phyloP scores from a whole-genome alignment of 1,140 invertebrate species.

The Papilio polytes region DNA sequence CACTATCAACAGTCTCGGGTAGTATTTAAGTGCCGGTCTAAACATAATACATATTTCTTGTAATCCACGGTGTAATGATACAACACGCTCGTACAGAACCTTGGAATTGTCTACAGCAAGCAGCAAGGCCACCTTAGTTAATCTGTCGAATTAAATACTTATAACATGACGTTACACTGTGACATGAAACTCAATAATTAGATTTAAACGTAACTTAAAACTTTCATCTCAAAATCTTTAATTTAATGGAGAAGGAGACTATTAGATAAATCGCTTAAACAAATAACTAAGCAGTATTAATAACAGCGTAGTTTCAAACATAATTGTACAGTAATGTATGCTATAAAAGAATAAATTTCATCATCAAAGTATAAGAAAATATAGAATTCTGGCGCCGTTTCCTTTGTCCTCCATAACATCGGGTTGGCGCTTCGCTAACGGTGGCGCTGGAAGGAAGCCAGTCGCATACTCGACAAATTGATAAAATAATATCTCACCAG shows the following conservation, averaged over 20 bases:
- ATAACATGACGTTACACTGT: conserved; percentile 4
- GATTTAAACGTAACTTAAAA: background rate
- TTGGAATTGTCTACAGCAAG: conserved; percentile 21
- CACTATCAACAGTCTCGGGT: conserved; percentile 1
- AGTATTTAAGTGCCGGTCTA: conserved; percentile 9
- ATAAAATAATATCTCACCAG: conserved; percentile 36
- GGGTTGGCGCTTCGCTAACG: conserved; percentile 6
- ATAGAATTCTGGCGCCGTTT: conserved; percentile 12
- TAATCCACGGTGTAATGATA: background rate
- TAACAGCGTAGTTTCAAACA: too few species aligned
- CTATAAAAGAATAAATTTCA: background rate
- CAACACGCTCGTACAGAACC: background rate
- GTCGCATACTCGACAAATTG: conserved; percentile 35
- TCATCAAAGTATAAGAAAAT: conserved; percentile 13
- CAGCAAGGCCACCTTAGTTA: conserved; percentile 19
- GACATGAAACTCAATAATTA: background rate
- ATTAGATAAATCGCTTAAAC: too few species aligned
- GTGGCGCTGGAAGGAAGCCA: conserved; percentile 21
- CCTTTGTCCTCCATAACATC: conserved; percentile 29
- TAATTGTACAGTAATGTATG: background rate
- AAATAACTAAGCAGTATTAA: too few species aligned
- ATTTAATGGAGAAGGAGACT: too few species aligned
- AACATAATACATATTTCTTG: conserved; percentile 15
- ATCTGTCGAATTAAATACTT: conserved; percentile 28
- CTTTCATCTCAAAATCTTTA: too few species aligned